Conservation (phyloP, 92 coral and sea anemone species). For the Anthopleura xanthogrammica region DNA sequence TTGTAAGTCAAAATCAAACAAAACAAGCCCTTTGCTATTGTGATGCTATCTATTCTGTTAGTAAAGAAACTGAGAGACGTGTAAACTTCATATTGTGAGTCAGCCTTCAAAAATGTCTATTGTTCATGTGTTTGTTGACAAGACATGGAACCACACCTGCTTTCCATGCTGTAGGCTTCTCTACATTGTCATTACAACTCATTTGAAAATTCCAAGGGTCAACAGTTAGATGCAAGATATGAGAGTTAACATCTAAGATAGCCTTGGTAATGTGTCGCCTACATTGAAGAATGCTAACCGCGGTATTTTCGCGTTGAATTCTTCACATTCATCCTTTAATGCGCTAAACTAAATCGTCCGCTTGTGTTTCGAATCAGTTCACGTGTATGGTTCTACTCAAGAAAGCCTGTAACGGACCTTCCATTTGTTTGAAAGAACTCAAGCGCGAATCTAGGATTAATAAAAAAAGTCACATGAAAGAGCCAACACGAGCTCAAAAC, state of each 20-base stretch:
- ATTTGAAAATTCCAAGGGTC: neutral
- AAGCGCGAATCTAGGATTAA: slow-evolving; percentile 4
- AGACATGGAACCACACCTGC: neutral
- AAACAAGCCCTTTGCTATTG: too few species aligned
- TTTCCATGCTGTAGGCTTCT: neutral
- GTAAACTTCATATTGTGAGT: neutral
- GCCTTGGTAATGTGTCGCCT: slow-evolving; percentile 3
- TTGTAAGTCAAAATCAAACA: too few species aligned
- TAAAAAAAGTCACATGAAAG: neutral
- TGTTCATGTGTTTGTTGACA: neutral
- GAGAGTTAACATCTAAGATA: neutral
- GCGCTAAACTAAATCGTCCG: neutral
- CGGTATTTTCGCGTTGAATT: neutral
- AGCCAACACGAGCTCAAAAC: neutral
- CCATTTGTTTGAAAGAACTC: neutral
- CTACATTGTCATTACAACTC: slow-evolving; percentile 5
- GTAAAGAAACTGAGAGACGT: neutral
- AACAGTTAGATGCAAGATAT: neutral
- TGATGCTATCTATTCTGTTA: neutral
- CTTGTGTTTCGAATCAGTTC: neutral
- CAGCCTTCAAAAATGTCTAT: neutral
- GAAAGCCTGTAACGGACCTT: neutral
- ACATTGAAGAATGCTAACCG: slow-evolving; percentile 5
- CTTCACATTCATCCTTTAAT: neutral
- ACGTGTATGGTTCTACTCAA: neutral